A percentile compares a stretch with the other conserved stretches of the same genome.
Conservation (phyloP, 2,888 invertebrate species). For the Dolichopus griseipennis region DNA sequence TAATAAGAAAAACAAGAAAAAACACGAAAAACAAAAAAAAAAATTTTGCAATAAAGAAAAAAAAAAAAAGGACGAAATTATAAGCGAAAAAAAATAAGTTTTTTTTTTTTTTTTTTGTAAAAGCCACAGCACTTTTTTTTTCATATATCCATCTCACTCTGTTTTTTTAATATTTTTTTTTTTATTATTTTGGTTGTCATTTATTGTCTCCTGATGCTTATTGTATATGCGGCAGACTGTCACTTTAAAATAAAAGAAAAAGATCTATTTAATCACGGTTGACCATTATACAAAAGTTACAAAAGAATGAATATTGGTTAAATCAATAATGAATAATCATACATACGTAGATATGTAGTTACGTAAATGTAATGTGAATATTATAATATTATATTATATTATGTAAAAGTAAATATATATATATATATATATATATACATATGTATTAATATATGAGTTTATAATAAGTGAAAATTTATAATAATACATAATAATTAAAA, state of each 20-base stretch:
- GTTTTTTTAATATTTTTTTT: too few species aligned
- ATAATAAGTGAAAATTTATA: too few species aligned
- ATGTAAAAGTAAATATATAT: too few species aligned
- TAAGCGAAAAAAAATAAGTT: neutral
- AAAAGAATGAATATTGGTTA: neutral
- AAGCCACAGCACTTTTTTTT: neutral
- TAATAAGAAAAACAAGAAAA: neutral
- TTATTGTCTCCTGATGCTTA: constrained; percentile 1
- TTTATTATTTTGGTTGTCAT: neutral
- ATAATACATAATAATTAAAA: too few species aligned
- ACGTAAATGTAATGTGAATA: too few species aligned
- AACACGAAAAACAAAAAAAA: neutral
- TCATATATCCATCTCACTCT: too few species aligned
- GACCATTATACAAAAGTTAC: constrained; percentile 4
- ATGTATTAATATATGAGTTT: too few species aligned
- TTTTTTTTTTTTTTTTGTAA: too few species aligned
- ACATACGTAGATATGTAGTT: neutral
- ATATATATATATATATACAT: too few species aligned
- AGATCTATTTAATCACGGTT: constrained; percentile 3
- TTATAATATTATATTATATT: too few species aligned
- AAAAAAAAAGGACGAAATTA: neutral
- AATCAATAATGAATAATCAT: neutral
- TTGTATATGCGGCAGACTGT: neutral
- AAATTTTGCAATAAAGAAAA: neutral
- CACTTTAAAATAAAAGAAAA: neutral